phyloP scores from a whole-genome alignment of 1,140 invertebrate genomes.

The Hirudo medicinalis region DNA sequence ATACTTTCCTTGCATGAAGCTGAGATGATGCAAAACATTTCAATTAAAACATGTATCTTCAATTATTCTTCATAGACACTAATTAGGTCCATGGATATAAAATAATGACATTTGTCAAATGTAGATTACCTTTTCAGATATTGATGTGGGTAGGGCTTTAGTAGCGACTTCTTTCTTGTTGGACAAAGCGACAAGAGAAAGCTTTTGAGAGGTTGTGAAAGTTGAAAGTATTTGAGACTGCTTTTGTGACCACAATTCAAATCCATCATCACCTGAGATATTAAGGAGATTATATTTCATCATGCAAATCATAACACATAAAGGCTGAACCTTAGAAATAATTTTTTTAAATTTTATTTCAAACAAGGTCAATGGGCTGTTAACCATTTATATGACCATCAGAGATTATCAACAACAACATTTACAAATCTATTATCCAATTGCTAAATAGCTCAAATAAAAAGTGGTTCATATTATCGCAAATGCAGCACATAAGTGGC shows the following conservation, averaged over 20 bases:
- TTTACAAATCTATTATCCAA: neutral
- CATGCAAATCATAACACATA: neutral
- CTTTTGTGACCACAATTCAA: constrained; percentile 61
- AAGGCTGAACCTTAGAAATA: neutral
- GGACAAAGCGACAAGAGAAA: constrained; percentile 68
- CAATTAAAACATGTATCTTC: too few species aligned
- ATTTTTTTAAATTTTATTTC: too few species aligned
- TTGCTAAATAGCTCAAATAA: neutral
- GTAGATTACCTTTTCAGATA: constrained; percentile 54
- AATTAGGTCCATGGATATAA: constrained; percentile 6
- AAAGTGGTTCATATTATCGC: neutral
- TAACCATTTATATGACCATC: too few species aligned
- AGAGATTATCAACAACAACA: too few species aligned
- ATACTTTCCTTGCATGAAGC: neutral
- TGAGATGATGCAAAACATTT: neutral
- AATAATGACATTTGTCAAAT: too few species aligned
- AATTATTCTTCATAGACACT: neutral
- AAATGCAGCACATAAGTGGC: too few species aligned
- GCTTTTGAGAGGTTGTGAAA: constrained; percentile 78
- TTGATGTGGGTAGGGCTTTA: too few species aligned
- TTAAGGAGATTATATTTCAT: neutral
- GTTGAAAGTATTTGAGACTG: constrained; percentile 62
- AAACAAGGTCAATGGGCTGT: too few species aligned
- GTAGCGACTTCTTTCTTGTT: constrained; percentile 43
- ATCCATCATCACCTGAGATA: constrained; percentile 38